A percentile compares a stretch with the other conserved stretches of the same genome.
These are phyloP conservation scores for Rhodophaea formosa DNA, from an alignment of 2,888 invertebrate genomes.

Conservation along the genomic window DNA sequence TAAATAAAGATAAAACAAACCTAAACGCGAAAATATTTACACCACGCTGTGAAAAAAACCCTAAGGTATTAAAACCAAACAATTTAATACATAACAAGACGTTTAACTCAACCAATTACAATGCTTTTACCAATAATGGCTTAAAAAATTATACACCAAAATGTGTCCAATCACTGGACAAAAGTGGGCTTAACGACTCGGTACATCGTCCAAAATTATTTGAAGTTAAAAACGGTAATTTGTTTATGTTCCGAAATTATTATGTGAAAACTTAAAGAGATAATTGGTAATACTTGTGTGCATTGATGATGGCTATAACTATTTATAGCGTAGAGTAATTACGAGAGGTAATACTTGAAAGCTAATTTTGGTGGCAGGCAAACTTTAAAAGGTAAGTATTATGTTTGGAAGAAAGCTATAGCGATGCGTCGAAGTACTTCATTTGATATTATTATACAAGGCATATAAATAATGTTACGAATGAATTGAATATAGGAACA, in stretches of 20 bases:
- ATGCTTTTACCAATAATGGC: constrained; percentile 66
- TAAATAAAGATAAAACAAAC: no score
- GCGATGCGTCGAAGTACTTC: no score
- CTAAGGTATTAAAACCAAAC: constrained; percentile 12
- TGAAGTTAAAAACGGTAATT: constrained; percentile 67
- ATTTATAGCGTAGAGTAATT: not conserved
- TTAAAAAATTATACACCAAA: constrained; percentile 59
- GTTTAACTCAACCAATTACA: constrained; percentile 51
- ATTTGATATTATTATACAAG: no score
- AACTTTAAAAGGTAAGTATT: no score
- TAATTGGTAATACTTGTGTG: constrained; percentile 1
- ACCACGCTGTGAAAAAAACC: not conserved
- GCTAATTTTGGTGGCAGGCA: no score
- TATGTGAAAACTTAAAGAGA: constrained; percentile 18
- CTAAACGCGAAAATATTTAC: not conserved
- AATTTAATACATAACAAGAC: constrained; percentile 24
- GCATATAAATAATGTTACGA: no score
- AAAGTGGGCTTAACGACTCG: constrained; percentile 66
- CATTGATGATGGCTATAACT: constrained; percentile 8
- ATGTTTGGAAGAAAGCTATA: no score
- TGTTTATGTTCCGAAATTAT: constrained; percentile 44
- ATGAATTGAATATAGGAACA: no score
- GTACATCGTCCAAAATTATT: constrained; percentile 57
- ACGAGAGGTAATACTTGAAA: not conserved
- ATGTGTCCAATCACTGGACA: constrained; percentile 67